phyloP scores from a whole-genome alignment of 2,888 invertebrate genomes.

The Drosophila fungiperda region DNA sequence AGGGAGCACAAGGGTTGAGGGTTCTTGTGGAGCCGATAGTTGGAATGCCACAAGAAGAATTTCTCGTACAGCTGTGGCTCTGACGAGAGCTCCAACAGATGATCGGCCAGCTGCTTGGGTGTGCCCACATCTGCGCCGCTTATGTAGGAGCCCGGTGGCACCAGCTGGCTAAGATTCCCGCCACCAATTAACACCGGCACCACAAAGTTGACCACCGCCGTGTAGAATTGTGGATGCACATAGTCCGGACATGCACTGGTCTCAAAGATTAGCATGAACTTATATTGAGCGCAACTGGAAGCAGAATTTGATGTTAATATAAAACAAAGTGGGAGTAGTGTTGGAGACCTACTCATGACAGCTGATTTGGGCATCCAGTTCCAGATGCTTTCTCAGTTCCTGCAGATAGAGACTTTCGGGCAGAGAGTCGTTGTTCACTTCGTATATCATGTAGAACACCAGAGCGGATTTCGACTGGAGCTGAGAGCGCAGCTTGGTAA shows the following conservation, averaged over 20 bases:
- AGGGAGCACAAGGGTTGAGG: constrained; percentile 60
- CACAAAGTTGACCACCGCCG: constrained; percentile 80
- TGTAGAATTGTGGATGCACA: constrained; percentile 87
- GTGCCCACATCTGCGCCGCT: constrained; percentile 87
- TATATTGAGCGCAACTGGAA: constrained; percentile 84
- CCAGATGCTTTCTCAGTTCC: constrained; percentile 39
- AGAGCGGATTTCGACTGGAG: constrained; percentile 23
- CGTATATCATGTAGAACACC: constrained; percentile 52
- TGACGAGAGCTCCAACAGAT: constrained; percentile 82
- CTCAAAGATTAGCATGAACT: constrained; percentile 88
- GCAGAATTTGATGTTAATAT: not conserved
- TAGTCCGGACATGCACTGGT: constrained; percentile 88
- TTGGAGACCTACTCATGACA: constrained; percentile 46
- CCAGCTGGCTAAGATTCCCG: constrained; percentile 86
- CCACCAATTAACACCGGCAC: constrained; percentile 88
- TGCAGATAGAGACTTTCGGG: constrained; percentile 52
- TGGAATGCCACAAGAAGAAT: constrained; percentile 87
- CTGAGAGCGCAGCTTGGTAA: not conserved
- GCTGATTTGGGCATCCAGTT: constrained; percentile 27
- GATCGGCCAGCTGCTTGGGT: constrained; percentile 86
- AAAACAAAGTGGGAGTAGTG: not conserved
- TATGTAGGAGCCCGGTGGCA: constrained; percentile 87
- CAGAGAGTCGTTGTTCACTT: constrained; percentile 33
- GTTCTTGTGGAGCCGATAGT: constrained; percentile 42
- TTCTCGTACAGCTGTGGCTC: constrained; percentile 87